Base-by-base conservation (phyloP, 2,797 vertebrate species). In the Nannoperca australis region DNA sequence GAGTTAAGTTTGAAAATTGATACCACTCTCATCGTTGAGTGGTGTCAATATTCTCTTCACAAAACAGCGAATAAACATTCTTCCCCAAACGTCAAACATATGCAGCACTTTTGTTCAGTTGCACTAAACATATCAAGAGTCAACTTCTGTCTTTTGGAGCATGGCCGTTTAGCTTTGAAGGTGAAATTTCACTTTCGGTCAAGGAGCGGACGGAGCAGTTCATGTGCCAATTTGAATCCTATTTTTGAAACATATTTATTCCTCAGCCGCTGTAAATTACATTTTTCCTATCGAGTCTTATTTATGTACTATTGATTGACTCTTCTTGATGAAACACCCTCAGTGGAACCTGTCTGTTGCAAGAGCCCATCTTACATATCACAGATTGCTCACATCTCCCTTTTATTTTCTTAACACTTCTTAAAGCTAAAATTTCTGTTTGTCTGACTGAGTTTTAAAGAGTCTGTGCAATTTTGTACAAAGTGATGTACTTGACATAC, bases 391-490 rank as follows among this genome's bases (percentile, higher is more conserved):
- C 73, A 80, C 36, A 72, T 84, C 56, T 78, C 88, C 78, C 54
- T 85, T 90, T 92, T 84, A 76, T 90, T 92, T 91, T 85, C 84
- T 84, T 88, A 87, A 90, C 80, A 89, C 79, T 88, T 78, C 78
- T 90, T 84, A 83, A 86, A 86, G 81, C 83, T 85, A 73, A 83
- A 80, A 70, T 86, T 91, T 93, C 85, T 92, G 90, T 93, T 91
- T 91, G 88, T 93, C 84, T 89, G 90, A 88, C 89, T 89, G 91
- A 90, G 92, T 94, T 95, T 95, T 94, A 86, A 94, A 92, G 89
- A 93, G 93, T 94, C 93, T 93, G 94, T 94, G 94, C 93, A 94
- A 92, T 95, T 96, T 95, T 96, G 94, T 95, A 96, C 91, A 92
- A 95, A 95, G 94, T 95, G 94, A 94, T 93, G 93, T 94, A 93